These are phyloP conservation scores for fruit fly (Drosophila melanogaster) DNA, from an alignment of 1,140 invertebrate species.

Conservation along the genomic window DNA sequence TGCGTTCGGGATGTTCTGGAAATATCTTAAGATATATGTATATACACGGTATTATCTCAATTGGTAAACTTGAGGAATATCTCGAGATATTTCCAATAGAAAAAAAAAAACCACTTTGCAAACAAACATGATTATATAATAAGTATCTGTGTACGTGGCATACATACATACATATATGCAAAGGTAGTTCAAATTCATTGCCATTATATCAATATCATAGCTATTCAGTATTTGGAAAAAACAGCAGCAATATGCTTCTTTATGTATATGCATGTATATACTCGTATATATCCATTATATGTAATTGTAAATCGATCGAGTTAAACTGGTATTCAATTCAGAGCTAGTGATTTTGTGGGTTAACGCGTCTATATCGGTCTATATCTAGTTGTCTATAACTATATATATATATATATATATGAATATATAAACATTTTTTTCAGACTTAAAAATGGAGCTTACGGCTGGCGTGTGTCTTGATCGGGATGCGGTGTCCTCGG, in stretches of 20 bases:
- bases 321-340: constrained; percentile 48
- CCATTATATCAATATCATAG: constrained; percentile 22
- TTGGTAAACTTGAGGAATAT: too few species aligned
- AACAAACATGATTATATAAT: neutral
- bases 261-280: constrained; percentile 27
- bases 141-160: constrained; percentile 7
- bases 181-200: constrained; percentile 32
- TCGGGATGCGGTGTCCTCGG: constrained; percentile 41
- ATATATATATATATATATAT: constrained; percentile 43
- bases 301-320: constrained; percentile 49
- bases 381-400: constrained; percentile 37
- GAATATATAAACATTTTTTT: constrained; percentile 65
- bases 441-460: constrained; percentile 78
- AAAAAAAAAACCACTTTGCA: constrained; percentile 1
- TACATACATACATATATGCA: constrained; percentile 6
- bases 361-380: constrained; percentile 42
- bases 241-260: constrained; percentile 36
- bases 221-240: constrained; percentile 28
- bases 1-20: neutral
- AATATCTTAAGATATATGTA: neutral
- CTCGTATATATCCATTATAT: constrained; percentile 27
- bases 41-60: neutral
- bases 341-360: constrained; percentile 32
- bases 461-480: constrained; percentile 45
- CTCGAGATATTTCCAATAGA: neutral